Base-by-base conservation (phyloP, 2,113 vertebrate species). In the Grammomys surdaster region DNA sequence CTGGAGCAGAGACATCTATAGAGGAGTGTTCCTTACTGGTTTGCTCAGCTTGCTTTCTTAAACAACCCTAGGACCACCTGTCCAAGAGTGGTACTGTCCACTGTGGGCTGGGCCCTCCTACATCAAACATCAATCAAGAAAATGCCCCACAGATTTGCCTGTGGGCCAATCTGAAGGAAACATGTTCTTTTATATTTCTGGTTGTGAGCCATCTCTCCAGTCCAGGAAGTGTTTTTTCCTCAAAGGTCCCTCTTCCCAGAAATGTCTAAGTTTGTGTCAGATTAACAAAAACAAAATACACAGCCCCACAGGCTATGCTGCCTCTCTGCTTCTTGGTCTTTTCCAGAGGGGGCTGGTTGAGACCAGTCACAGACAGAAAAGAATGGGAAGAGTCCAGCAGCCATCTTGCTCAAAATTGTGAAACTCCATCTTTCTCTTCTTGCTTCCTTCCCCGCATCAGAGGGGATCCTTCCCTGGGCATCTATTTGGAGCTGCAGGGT, bases 341-440 rank as follows among this genome's bases (percentile, higher is more conserved):
- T 28, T 8, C 33, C 2, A 43, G 60, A 28, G 36, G 13, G 7
- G 40, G 8, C 13, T 1, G 2, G 43, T 1, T 20, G 54, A 65
- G 46, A 48, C 65, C 31, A 1, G 75, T 40, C 9, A 2, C 0
- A 22, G 69, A 51, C 0, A 16, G 0, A 31, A 36, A 60, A 10
- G 54, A 5, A 24, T 0, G 4, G n/a, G 36, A 43, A 63, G 26
- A 33, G 3, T 1, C 3, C 19, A 7, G 46, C 3, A 8, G 85
- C n/a, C 12, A 24, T 1, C 40, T 22, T 2, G 46, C 33, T 65
- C 22, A 4, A 11, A 33, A 40, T 0, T 0, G 16, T 43, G 72
- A 75, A 51, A 63, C 28, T 46, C 40, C 6, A 0, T 1, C 65
- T 63, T 46, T 5, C 31, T n/a, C 2, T 28, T 63, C 28, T 63